Conservation (phyloP, 2,797 vertebrate species). For the Myoxocephalus aenaeus region DNA sequence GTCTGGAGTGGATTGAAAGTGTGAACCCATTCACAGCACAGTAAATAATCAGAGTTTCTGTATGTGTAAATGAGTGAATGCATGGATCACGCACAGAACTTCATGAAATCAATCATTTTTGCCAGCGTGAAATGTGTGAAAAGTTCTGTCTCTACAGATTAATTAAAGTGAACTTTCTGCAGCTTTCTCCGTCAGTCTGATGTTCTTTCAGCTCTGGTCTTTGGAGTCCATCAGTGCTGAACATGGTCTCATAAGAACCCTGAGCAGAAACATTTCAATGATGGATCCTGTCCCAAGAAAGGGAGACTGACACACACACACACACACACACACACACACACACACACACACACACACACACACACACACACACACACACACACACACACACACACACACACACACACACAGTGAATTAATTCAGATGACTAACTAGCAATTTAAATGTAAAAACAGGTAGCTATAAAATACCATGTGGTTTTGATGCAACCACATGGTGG, state of each 20-base stretch:
- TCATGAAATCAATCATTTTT: not conserved
- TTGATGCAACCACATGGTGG: not conserved
- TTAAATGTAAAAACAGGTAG: not conserved
- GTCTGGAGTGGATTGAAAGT: not conserved
- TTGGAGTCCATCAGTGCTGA: slow-evolving; percentile 50
- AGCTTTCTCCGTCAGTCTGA: slow-evolving; percentile 8
- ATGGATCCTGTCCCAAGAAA: slow-evolving; percentile 35
- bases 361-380: too few relatives aligned
- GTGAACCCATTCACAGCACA: not conserved
- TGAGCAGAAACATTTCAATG: slow-evolving; percentile 28
- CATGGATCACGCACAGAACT: not conserved
- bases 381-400: too few relatives aligned
- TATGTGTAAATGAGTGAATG: not conserved
- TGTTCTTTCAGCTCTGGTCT: slow-evolving; percentile 34
- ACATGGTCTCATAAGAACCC: slow-evolving; percentile 39
- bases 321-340: too few relatives aligned
- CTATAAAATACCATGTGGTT: not conserved
- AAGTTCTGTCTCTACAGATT: slow-evolving; percentile 49
- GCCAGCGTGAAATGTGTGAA: not conserved
- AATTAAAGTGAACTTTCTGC: slow-evolving; percentile 42
- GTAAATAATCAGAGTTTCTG: not conserved
- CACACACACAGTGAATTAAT: slow-evolving; percentile 12
- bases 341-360: too few relatives aligned
- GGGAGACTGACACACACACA: too few relatives aligned
- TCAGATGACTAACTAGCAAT: slow-evolving; percentile 3